Percentiles rank a stretch among this genome's conserved stretches.
These are phyloP conservation scores for Octodon degus DNA, from an alignment of 2,113 vertebrate species.

Conservation along the genomic window DNA sequence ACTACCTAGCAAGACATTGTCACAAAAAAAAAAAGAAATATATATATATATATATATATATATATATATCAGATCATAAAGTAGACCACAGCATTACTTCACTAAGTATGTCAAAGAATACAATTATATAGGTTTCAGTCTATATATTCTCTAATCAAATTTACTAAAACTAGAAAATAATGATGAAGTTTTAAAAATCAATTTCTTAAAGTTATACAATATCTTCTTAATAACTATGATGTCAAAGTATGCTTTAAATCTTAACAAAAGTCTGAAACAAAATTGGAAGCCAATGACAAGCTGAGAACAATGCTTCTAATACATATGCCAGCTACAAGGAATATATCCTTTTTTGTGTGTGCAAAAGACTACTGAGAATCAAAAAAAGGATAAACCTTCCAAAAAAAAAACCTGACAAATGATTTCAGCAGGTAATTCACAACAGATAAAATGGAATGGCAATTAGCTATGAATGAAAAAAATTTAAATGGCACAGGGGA, in stretches of 20 bases:
- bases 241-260: constrained; percentile 3
- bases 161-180: constrained; percentile 24
- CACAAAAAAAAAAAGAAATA: no score
- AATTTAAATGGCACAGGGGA: background rate
- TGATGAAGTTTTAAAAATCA: constrained; percentile 45
- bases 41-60: no score
- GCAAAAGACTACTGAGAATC: constrained; percentile 15
- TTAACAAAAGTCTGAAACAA: constrained; percentile 46
- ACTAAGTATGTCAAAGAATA: constrained; percentile 15
- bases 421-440: background rate
- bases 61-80: background rate
- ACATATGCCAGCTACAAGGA: background rate
- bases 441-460: background rate
- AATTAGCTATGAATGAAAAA: background rate
- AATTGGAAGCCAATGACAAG: constrained; percentile 33
- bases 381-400: background rate
- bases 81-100: background rate
- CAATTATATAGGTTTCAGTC: background rate
- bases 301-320: constrained; percentile 27
- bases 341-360: background rate
- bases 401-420: constrained; percentile 20
- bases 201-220: constrained; percentile 20
- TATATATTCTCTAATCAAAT: constrained; percentile 28
- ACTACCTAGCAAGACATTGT: background rate
- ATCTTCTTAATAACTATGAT: constrained; percentile 18